phyloP scores from a whole-genome alignment of 2,888 invertebrate genomes.

The Aleiodes testaceus region DNA sequence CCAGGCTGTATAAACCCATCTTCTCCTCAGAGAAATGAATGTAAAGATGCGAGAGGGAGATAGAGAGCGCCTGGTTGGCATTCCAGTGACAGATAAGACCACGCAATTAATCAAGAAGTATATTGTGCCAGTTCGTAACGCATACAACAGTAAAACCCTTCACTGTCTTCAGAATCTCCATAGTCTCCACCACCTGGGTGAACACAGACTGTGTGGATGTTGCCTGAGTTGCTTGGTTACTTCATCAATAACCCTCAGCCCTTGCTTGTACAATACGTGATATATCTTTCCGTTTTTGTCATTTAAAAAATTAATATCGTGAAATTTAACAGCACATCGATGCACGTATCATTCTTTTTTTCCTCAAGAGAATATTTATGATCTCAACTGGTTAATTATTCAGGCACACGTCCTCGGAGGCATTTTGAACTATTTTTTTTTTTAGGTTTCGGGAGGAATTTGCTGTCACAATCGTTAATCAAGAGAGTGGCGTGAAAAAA shows the following conservation, averaged over 20 bases:
- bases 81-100: slow-evolving; percentile 46
- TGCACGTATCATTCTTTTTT: background rate
- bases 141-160: background rate
- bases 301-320: background rate
- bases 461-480: no score
- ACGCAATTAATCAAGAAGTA: slow-evolving; percentile 48
- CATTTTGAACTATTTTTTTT: no score
- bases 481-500: no score
- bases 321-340: background rate
- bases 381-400: background rate
- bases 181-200: slow-evolving; percentile 25
- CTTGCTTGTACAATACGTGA: slow-evolving; percentile 29
- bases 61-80: background rate
- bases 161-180: slow-evolving; percentile 8
- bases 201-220: slow-evolving; percentile 33
- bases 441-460: no score
- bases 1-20: no score
- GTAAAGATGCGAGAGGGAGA: background rate
- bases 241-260: slow-evolving; percentile 52
- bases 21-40: background rate
- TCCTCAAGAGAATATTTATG: background rate
- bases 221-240: slow-evolving; percentile 32
- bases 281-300: background rate
- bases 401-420: no score
- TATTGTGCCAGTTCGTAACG: slow-evolving; percentile 34